These are phyloP conservation scores for Caligus rogercresseyi DNA, from an alignment of 1,140 invertebrate species.

Conservation along the genomic window DNA sequence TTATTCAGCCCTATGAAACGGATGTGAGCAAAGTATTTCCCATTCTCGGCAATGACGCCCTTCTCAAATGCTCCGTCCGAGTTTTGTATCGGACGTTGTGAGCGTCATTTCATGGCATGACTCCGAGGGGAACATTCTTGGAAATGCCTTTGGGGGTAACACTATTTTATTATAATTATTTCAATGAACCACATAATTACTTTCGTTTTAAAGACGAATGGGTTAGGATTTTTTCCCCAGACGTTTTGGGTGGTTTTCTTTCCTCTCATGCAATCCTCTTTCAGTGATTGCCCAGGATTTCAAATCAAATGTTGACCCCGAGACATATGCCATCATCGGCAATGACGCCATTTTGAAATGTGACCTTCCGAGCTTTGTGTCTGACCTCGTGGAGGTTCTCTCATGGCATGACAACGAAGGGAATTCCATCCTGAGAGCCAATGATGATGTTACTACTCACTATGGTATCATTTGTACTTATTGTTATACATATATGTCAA, in stretches of 20 bases:
- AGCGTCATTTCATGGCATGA: slow-evolving; percentile 37
- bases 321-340: slow-evolving; percentile 22
- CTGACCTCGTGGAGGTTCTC: slow-evolving; percentile 69
- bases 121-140: slow-evolving; percentile 41
- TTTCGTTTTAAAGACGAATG: neutral
- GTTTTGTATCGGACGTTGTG: slow-evolving; percentile 32
- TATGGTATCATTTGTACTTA: neutral
- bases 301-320: neutral
- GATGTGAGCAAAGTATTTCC: slow-evolving; percentile 32
- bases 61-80: slow-evolving; percentile 32
- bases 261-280: neutral
- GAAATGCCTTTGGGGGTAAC: neutral
- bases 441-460: neutral
- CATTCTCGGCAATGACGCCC: slow-evolving; percentile 32
- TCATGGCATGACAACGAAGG: slow-evolving; percentile 65
- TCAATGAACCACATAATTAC: too few species aligned
- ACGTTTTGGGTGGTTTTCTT: neutral
- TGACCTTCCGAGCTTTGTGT: slow-evolving; percentile 39
- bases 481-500: neutral
- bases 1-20: slow-evolving; percentile 60
- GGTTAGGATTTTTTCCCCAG: neutral
- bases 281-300: slow-evolving; percentile 9
- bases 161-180: too few species aligned
- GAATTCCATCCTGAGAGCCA: slow-evolving; percentile 45
- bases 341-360: slow-evolving; percentile 33